phyloP scores from a whole-genome alignment of 2,888 invertebrate species.

The Sminthurinus aureus region DNA sequence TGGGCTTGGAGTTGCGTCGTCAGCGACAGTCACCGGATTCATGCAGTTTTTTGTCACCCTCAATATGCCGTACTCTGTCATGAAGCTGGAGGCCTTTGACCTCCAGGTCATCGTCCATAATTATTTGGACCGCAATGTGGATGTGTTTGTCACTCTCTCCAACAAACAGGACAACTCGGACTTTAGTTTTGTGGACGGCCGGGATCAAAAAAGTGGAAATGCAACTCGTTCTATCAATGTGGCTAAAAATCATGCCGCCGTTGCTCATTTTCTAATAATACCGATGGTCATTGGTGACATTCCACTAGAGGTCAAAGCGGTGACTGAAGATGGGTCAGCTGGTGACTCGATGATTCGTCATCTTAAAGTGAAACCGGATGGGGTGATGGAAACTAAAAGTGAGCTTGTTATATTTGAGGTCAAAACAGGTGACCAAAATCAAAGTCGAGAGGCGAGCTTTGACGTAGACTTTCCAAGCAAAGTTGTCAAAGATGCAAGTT shows the following conservation, averaged over 20 bases:
- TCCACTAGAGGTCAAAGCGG: constrained; percentile 64
- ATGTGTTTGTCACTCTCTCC: constrained; percentile 64
- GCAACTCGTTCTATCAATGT: neutral
- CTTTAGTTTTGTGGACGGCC: neutral
- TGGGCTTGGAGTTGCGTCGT: constrained; percentile 66
- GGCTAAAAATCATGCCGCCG: constrained; percentile 60
- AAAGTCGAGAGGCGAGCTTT: neutral
- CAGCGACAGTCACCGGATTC: constrained; percentile 64
- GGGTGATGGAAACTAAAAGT: neutral
- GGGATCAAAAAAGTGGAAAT: neutral
- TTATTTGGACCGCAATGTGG: constrained; percentile 64
- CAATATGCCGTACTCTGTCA: constrained; percentile 67
- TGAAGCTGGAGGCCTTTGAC: constrained; percentile 67
- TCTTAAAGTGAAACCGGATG: constrained; percentile 61
- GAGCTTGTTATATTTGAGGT: neutral
- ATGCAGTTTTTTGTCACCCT: constrained; percentile 68
- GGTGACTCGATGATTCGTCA: constrained; percentile 66
- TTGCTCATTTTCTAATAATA: constrained; percentile 66
- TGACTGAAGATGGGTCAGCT: constrained; percentile 61
- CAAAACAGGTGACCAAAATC: neutral
- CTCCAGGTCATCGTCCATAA: constrained; percentile 67
- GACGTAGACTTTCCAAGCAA: neutral
- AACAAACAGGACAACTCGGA: constrained; percentile 61
- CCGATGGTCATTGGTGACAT: constrained; percentile 65
- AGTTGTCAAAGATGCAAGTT: neutral